Conservation (phyloP, 1,140 invertebrate genomes). For the Cryptotermes secundus region DNA sequence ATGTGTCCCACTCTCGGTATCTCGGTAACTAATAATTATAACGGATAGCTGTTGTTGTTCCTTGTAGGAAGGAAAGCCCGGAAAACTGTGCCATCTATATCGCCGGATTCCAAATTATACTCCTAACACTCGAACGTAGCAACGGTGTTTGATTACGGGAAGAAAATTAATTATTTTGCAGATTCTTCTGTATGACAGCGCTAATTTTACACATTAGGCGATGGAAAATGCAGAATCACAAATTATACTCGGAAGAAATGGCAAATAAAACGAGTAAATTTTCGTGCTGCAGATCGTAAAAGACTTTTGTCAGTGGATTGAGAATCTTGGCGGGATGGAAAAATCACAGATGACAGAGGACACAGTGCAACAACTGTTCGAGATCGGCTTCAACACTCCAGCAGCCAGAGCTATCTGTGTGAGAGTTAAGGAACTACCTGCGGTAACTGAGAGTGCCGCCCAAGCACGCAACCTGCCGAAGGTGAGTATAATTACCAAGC, state of each 20-base stretch:
- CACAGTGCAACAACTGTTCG: constrained; percentile 36
- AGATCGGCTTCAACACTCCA: constrained; percentile 37
- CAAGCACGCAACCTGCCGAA: constrained; percentile 28
- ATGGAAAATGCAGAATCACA: too few species aligned
- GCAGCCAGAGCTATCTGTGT: constrained; percentile 37
- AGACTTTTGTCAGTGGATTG: constrained; percentile 37
- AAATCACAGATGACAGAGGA: constrained; percentile 35
- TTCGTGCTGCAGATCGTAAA: constrained; percentile 35
- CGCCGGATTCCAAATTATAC: too few species aligned
- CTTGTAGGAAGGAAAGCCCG: too few species aligned
- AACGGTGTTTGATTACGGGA: too few species aligned
- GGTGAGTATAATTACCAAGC: constrained; percentile 18
- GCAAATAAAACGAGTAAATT: neutral
- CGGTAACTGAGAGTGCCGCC: constrained; percentile 32
- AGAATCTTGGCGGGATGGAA: constrained; percentile 33
- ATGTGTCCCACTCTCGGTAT: too few species aligned
- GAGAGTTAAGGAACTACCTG: constrained; percentile 32
- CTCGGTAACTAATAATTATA: too few species aligned
- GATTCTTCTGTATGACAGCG: too few species aligned
- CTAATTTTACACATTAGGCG: too few species aligned
- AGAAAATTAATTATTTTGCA: too few species aligned
- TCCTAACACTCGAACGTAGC: too few species aligned
- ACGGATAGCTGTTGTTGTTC: too few species aligned
- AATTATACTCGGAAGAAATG: neutral
- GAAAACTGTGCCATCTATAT: too few species aligned